These are phyloP conservation scores for Cryptocheilus praepositus DNA, from an alignment of 2,888 invertebrate species.

Conservation along the genomic window DNA sequence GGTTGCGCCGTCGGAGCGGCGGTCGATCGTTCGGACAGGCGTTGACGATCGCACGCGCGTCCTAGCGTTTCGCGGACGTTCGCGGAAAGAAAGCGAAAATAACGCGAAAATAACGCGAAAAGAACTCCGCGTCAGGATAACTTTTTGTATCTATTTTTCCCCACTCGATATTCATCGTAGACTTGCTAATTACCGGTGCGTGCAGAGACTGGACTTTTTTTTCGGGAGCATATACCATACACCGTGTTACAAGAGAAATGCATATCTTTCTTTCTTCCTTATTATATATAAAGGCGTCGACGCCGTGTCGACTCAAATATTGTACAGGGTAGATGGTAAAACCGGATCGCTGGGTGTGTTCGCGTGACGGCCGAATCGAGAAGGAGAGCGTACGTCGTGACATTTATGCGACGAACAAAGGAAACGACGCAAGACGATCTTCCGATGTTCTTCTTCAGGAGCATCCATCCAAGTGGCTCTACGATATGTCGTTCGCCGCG, in stretches of 20 bases:
- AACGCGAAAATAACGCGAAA: constrained; percentile 7
- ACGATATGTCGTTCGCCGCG: no score
- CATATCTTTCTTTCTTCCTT: constrained; percentile 42
- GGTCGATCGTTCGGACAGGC: neutral
- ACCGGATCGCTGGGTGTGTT: constrained; percentile 21
- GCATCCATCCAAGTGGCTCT: no score
- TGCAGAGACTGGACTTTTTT: constrained; percentile 31
- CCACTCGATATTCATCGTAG: constrained; percentile 13
- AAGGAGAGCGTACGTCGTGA: neutral
- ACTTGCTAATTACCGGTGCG: constrained; percentile 33
- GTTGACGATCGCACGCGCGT: neutral
- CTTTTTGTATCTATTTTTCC: constrained; percentile 12
- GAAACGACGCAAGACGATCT: no score
- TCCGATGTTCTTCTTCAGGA: no score
- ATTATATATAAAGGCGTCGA: constrained; percentile 32
- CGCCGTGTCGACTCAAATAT: constrained; percentile 28
- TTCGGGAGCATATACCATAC: constrained; percentile 37
- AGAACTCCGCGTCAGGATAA: constrained; percentile 17
- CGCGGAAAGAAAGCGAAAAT: constrained; percentile 8
- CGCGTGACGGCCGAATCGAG: neutral
- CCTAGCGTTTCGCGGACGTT: constrained; percentile 13
- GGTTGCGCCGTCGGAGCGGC: neutral
- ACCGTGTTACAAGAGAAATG: constrained; percentile 53
- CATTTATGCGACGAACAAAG: no score
- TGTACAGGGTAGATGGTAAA: constrained; percentile 50